Conservation (phyloP, 2,888 invertebrate genomes). For the Chrysolina americana region DNA sequence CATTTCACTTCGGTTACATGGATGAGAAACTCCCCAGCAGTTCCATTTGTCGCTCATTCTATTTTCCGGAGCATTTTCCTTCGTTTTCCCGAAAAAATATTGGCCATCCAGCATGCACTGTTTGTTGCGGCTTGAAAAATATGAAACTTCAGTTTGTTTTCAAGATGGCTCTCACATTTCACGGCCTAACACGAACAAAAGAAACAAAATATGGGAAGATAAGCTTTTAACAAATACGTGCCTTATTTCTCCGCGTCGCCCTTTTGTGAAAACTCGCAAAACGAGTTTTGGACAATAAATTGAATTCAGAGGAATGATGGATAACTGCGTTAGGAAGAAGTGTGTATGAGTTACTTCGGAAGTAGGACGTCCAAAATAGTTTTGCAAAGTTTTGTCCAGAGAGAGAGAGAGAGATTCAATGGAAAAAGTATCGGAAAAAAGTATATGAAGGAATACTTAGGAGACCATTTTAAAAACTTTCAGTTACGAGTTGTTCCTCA, state of each 20-base stretch:
- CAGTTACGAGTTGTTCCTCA: too few relatives aligned
- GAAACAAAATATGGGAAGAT: constrained; percentile 49
- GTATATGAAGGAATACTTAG: too few relatives aligned
- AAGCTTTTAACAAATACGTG: constrained; percentile 51
- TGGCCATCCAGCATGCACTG: constrained; percentile 21
- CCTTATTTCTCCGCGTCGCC: constrained; percentile 42
- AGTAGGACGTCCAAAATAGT: too few relatives aligned
- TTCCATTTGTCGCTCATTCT: neutral
- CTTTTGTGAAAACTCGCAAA: constrained; percentile 27
- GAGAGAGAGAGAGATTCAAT: too few relatives aligned
- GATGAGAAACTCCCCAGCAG: neutral
- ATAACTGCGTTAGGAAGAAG: neutral
- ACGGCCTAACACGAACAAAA: constrained; percentile 40
- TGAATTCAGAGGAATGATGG: constrained; percentile 32
- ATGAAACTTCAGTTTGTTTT: constrained; percentile 32
- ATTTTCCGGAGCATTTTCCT: constrained; percentile 19
- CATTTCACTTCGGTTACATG: neutral
- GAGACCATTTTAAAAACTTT: too few relatives aligned
- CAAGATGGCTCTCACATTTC: constrained; percentile 40
- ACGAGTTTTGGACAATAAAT: constrained; percentile 41
- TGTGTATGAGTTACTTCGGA: neutral
- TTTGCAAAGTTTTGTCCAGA: too few relatives aligned
- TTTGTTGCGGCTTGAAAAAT: constrained; percentile 25
- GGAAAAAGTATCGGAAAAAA: too few relatives aligned
- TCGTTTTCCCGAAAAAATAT: constrained; percentile 20